Evolutionary conservation across 2,797 vertebrate species (phyloP).

Genomic region (Hemitrygon akajei): DNA sequence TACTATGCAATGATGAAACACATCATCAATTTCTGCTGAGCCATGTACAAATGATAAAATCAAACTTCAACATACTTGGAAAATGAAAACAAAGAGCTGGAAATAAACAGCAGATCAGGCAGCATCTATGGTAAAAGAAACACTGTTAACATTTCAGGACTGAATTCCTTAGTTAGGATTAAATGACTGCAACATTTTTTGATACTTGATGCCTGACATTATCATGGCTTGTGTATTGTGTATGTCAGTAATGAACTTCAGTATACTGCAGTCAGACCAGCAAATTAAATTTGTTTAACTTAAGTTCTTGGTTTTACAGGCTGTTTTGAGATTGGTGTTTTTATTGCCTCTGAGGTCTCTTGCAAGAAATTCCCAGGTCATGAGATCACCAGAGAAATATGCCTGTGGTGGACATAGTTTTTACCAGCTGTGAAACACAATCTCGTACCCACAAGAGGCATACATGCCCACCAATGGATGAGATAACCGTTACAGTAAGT

Average conservation of each 20-base stretch:
- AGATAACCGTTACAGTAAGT: not conserved
- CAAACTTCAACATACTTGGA: not conserved
- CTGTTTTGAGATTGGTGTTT: no score
- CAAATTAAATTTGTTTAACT: not conserved
- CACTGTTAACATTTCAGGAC: no score
- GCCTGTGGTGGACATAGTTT: not conserved
- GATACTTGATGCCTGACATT: not conserved
- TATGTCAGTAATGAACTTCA: not conserved
- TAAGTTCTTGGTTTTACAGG: not conserved
- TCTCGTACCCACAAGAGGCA: not conserved
- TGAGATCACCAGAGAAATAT: not conserved
- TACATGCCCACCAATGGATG: not conserved
- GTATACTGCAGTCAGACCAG: not conserved
- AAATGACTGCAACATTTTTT: no score
- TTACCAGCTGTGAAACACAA: not conserved
- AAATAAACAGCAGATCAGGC: no score
- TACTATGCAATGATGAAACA: not conserved
- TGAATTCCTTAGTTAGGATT: no score
- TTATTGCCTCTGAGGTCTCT: not conserved
- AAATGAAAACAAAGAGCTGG: not conserved
- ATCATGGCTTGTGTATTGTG: not conserved
- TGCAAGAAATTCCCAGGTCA: not conserved
- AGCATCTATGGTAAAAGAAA: no score
- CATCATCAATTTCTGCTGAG: not conserved
- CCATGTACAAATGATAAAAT: not conserved